Percentiles rank a stretch among this genome's conserved stretches.
Conservation (phyloP, 1,140 invertebrate genomes). For the Metopolophium dirhodum region DNA sequence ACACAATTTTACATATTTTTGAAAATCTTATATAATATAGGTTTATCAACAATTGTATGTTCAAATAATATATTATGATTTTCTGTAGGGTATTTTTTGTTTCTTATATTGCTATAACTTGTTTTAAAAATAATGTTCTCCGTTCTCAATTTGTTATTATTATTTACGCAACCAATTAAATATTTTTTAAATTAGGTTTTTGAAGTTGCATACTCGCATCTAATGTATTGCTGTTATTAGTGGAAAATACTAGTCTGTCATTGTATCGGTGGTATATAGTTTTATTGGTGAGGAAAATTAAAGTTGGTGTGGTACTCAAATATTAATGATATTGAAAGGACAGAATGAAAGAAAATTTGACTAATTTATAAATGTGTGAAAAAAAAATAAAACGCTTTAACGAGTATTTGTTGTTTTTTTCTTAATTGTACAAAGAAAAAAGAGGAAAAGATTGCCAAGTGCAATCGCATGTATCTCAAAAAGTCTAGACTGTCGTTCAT, state of each 20-base stretch:
- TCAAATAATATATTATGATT: too few relatives aligned
- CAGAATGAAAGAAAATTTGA: not conserved
- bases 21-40: too few relatives aligned
- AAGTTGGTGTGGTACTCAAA: not conserved
- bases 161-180: not conserved
- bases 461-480: slow-evolving; percentile 47
- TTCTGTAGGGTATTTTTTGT: too few relatives aligned
- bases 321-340: not conserved
- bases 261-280: not conserved
- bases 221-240: not conserved
- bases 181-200: not conserved
- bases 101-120: not conserved
- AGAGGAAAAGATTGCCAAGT: slow-evolving; percentile 47
- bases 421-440: not conserved
- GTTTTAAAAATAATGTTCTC: not conserved
- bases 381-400: slow-evolving; percentile 19
- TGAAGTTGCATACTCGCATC: not conserved
- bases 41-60: too few relatives aligned
- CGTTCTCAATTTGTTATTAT: not conserved
- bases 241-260: not conserved
- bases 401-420: slow-evolving; percentile 29
- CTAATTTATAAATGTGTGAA: slow-evolving; percentile 44
- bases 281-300: not conserved
- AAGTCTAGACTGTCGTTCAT: slow-evolving; percentile 55
- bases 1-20: too few relatives aligned